Percentiles rank a stretch among this genome's conserved stretches.
Conservation (phyloP, 2,888 invertebrate genomes). For the Chrysolina oricalcia region DNA sequence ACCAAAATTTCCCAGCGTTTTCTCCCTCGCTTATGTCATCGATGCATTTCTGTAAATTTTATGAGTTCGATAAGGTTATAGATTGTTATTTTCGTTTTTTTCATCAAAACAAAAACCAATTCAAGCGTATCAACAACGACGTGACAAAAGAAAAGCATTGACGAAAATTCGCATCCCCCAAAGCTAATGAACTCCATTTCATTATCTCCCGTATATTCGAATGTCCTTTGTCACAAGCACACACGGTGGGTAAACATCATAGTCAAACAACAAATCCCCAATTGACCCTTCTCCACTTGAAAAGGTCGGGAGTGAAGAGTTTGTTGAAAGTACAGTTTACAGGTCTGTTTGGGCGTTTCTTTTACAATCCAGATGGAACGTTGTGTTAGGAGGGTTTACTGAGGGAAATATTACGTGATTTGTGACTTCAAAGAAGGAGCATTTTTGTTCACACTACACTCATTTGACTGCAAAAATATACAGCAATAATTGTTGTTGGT, state of each 20-base stretch:
- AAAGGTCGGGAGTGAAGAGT: neutral
- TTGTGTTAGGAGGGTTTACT: neutral
- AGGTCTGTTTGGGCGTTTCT: neutral
- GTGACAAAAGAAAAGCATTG: neutral
- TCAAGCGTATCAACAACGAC: no score
- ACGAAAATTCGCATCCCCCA: neutral
- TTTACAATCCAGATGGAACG: neutral
- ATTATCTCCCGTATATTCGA: neutral
- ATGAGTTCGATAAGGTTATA: no score
- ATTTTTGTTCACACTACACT: no score
- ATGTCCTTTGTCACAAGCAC: neutral
- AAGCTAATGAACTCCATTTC: neutral
- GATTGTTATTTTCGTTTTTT: no score
- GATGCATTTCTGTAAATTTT: no score
- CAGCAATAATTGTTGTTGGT: no score
- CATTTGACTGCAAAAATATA: no score
- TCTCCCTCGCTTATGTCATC: no score
- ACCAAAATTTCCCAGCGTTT: no score
- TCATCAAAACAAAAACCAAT: no score
- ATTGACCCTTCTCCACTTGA: neutral
- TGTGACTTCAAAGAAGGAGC: neutral
- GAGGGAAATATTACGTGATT: neutral
- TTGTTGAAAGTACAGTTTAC: neutral
- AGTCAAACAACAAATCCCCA: neutral
- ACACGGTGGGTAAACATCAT: neutral